Base-by-base conservation (phyloP, 2,797 vertebrate species). In the Galaxias olidus region DNA sequence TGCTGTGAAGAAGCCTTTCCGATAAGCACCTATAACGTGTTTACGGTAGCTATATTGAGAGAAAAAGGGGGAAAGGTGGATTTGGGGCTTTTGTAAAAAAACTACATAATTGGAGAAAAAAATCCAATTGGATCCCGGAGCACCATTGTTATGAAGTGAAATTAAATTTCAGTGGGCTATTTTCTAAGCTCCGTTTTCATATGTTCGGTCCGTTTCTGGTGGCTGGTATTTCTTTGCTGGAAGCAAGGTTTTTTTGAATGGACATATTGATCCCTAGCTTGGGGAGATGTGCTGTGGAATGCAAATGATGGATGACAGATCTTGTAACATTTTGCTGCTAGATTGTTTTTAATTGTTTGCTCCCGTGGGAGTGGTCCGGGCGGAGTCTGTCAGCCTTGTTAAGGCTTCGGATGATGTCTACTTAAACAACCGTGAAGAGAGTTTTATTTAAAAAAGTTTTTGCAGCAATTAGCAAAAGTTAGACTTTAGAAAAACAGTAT, bases 111-210 rank as follows among this genome's bases (percentile, higher is more conserved):
- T 90, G 76, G 64, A 72, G 64, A 82, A 80, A 67, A n/a, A 86
- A 86, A 90, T 86, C 73, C 67, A 86, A 84, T 90, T 81, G 79
- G 74, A 85, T 83, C 61, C 62, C 45, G 18, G 54, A 71, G 64
- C 76, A 71, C 83, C 71, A 86, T 84, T 83, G 71, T 85, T 76
- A 68, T 66, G 49, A 71, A 77, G 57, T 71, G 63, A 86, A 84
- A 88, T 85, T 8, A 76, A 76, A 80, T 87, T 81, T 85, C 64
- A 77, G 61, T 54, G 59, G 53, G 41, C 51, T 59, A 66, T 76
- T 71, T 65, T 59, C 44, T 18, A n/a, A 4, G 41, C 51, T 44
- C 1, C 51, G 55, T 76, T 71, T 77, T 57, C 40, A 10, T 61
- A 15, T 45, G 52, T 68, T 68, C 65, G 68, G 55, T 52, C 5